These are phyloP conservation scores for Hucho hucho DNA, from an alignment of 2,113 vertebrate genomes.

Conservation along the genomic window DNA sequence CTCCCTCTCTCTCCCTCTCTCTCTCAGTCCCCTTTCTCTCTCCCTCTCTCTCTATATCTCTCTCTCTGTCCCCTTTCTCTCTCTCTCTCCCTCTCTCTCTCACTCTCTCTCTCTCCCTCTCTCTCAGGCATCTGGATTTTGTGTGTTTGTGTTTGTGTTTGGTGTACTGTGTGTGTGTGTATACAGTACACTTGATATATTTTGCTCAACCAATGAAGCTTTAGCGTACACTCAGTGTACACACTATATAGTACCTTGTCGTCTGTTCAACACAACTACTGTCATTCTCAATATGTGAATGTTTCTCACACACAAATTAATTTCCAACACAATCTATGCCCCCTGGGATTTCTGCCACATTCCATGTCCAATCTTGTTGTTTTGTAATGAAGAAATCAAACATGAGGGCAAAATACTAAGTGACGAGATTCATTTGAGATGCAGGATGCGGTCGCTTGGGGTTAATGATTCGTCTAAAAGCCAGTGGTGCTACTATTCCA, in stretches of 20 bases:
- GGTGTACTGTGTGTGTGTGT: slow-evolving; percentile 15
- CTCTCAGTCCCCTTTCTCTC: too few species aligned
- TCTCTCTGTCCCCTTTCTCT: too few species aligned
- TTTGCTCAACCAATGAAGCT: background rate
- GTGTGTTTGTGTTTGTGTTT: background rate
- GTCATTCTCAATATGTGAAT: background rate
- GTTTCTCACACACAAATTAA: background rate
- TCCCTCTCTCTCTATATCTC: too few species aligned
- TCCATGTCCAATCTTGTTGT: background rate
- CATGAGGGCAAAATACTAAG: background rate
- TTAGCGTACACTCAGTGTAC: background rate
- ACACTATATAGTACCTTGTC: background rate
- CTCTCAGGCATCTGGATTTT: too few species aligned
- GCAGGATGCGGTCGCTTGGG: background rate
- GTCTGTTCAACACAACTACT: background rate
- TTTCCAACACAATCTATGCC: too few species aligned
- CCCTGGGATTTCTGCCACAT: too few species aligned
- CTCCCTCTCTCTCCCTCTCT: too few species aligned
- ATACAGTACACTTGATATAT: background rate
- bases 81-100: too few species aligned
- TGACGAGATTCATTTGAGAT: background rate
- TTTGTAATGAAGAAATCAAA: background rate
- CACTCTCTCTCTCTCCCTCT: too few species aligned
- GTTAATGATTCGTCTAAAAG: background rate
- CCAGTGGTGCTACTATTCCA: background rate